A percentile compares a stretch with the other conserved stretches of the same genome.
Conservation (phyloP, 2,888 invertebrate species). For the Rhopalosiphum nymphaeae region DNA sequence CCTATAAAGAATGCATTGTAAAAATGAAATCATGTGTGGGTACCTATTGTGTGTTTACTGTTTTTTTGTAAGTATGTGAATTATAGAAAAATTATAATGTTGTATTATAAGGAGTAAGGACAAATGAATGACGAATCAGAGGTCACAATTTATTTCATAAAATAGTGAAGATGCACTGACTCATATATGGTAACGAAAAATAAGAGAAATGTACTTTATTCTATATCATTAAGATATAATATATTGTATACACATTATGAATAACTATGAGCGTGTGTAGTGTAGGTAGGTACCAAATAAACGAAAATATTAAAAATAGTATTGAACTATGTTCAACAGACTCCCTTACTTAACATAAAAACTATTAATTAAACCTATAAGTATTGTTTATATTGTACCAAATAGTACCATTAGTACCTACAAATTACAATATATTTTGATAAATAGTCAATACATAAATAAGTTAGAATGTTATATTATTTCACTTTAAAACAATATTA, state of each 20-base stretch:
- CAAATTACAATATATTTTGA: not conserved
- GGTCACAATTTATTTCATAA: conserved; percentile 27
- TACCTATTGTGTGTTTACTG: conserved; percentile 34
- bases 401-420: not conserved
- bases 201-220: not conserved
- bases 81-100: conserved; percentile 26
- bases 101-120: not conserved
- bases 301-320: not conserved
- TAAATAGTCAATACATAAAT: not conserved
- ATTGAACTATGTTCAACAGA: not conserved
- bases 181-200: conserved; percentile 23
- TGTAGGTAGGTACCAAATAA: not conserved
- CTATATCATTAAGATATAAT: not conserved
- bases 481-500: not conserved
- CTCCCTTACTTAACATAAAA: not conserved
- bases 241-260: not conserved
- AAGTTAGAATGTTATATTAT: not conserved
- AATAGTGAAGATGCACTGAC: conserved; percentile 23
- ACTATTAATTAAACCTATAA: not conserved
- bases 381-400: not conserved
- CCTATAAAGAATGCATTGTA: conserved; percentile 24
- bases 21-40: conserved; percentile 33
- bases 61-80: conserved; percentile 20
- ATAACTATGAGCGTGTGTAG: not conserved
- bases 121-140: conserved; percentile 37